Conservation (phyloP, 2,797 vertebrate species). For the Enteromius argenteus region DNA sequence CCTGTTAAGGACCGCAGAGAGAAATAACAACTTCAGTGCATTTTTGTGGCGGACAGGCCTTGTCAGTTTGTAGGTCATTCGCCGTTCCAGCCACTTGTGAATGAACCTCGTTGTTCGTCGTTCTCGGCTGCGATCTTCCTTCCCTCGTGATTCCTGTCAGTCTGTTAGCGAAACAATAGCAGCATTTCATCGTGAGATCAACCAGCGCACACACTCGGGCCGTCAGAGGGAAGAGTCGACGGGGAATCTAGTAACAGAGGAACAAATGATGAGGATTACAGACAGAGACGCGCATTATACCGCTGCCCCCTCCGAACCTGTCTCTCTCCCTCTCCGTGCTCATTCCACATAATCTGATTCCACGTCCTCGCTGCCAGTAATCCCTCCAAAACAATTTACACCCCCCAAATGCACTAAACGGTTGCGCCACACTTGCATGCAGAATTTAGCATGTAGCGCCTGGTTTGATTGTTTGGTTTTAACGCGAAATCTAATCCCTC, state of each 20-base stretch:
- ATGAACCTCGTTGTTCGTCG: constrained; percentile 39
- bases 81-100: constrained; percentile 8
- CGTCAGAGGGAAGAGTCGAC: constrained; percentile 38
- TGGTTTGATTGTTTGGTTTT: neutral
- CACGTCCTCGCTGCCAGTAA: constrained; percentile 54
- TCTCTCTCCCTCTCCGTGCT: constrained; percentile 42
- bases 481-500: neutral
- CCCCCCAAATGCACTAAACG: constrained; percentile 26
- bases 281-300: constrained; percentile 37
- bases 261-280: constrained; percentile 44
- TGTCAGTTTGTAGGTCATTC: constrained; percentile 21
- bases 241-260: constrained; percentile 36
- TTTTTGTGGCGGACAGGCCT: constrained; percentile 22
- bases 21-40: constrained; percentile 8
- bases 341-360: constrained; percentile 64
- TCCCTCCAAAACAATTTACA: constrained; percentile 60
- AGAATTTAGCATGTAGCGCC: neutral
- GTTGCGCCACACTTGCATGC: constrained; percentile 20
- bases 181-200: constrained; percentile 44
- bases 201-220: constrained; percentile 27
- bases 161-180: constrained; percentile 44
- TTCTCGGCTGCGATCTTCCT: constrained; percentile 24
- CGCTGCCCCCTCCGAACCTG: constrained; percentile 16
- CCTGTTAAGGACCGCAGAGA: neutral
- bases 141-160: constrained; percentile 48